Percentiles rank a stretch among this genome's conserved stretches.
Evolutionary conservation across 2,797 vertebrate genomes (phyloP).

Genomic region (Pelobates cultripes): DNA sequence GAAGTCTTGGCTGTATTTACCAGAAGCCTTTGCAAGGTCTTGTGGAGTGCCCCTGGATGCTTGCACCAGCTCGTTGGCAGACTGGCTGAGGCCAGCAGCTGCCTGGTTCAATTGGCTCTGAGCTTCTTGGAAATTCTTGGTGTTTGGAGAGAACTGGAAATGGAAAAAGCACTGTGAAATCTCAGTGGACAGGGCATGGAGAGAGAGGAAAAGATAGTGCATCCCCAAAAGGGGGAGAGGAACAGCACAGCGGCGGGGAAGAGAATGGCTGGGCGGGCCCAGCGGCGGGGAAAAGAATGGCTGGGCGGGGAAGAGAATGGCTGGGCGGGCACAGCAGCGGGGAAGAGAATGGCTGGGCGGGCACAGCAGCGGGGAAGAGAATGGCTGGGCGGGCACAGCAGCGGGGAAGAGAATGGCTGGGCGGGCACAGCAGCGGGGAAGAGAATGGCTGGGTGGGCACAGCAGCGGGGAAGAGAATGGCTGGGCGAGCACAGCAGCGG

Average conservation of each 20-base stretch:
- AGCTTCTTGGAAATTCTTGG: conserved; percentile 91
- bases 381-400: too few species aligned
- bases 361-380: too few species aligned
- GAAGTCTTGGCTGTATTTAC: conserved; percentile 95
- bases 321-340: neutral
- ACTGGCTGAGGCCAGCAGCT: conserved; percentile 91
- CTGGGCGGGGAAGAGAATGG: too few species aligned
- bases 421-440: neutral
- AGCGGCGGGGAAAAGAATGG: neutral
- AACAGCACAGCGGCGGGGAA: too few species aligned
- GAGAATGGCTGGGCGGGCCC: too few species aligned
- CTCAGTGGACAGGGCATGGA: too few species aligned
- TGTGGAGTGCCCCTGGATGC: conserved; percentile 90
- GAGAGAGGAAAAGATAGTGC: too few species aligned
- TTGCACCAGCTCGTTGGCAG: conserved; percentile 94
- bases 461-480: neutral
- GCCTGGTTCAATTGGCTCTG: conserved; percentile 89
- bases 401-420: neutral
- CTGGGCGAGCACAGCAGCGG: too few species aligned
- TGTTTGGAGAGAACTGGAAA: conserved; percentile 87
- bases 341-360: neutral
- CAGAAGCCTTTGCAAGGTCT: conserved; percentile 87
- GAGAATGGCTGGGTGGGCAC: neutral
- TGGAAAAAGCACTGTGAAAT: too few species aligned
- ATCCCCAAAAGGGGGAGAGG: too few species aligned